phyloP scores from a whole-genome alignment of 2,888 invertebrate genomes.

The Ischnura elegans region DNA sequence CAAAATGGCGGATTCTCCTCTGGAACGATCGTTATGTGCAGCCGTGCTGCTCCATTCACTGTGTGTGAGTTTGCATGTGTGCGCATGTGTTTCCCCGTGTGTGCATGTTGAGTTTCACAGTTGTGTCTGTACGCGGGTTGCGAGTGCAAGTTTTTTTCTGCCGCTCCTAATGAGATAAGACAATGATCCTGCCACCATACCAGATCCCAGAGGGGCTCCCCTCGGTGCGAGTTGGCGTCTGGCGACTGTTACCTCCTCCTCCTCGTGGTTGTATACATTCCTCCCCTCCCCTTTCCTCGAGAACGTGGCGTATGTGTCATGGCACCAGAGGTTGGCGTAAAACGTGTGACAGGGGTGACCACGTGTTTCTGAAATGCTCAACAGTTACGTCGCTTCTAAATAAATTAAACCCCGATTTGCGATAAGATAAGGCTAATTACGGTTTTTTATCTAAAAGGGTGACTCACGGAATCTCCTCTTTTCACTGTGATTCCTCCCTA shows the following conservation, averaged over 20 bases:
- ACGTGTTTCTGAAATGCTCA: not conserved
- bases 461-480: too few species aligned
- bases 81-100: not conserved
- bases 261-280: not conserved
- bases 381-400: not conserved
- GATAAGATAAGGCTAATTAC: too few species aligned
- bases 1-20: slow-evolving; percentile 65
- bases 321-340: not conserved
- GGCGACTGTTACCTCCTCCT: not conserved
- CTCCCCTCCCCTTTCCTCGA: not conserved
- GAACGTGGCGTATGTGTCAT: not conserved
- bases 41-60: not conserved
- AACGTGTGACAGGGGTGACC: not conserved
- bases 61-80: not conserved
- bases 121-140: not conserved
- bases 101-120: not conserved
- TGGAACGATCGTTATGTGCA: slow-evolving; percentile 62
- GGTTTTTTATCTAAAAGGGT: too few species aligned
- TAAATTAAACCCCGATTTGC: not conserved
- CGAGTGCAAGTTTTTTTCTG: not conserved
- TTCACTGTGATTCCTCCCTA: too few species aligned
- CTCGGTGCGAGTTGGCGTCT: not conserved
- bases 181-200: not conserved
- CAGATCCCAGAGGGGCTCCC: not conserved
- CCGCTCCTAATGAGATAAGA: not conserved